Evolutionary conservation across 2,797 vertebrate genomes (phyloP), one percentile per base, ranked within the genome.

Genomic region (Microchirus variegatus): DNA sequence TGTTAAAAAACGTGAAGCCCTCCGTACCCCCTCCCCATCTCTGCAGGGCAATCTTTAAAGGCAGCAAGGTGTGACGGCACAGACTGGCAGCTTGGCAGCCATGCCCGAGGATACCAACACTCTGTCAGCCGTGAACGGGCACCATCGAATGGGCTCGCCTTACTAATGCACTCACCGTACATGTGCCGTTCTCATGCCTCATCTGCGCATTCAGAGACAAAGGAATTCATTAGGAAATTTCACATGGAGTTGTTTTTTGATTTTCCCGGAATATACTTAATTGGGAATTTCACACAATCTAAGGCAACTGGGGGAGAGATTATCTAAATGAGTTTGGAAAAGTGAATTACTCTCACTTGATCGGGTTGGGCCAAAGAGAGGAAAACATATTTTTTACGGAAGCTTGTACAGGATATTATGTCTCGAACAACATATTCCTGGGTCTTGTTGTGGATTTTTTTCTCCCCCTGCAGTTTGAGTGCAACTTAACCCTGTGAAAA

Each of bases 21-120:
- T 74, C 53, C 41, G 45, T 61, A 75, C 41, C 11, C 55, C 95
- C 90, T 92, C 94, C 94, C 91, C 91, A 87, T 96, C 96, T 97
- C 97, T 97, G 95, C 95, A 98, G 97, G 96, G 96, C 96, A 97
- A 98, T 98, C 96, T 98, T 98, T 97, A 97, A 98, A 98, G 91
- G 96, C 97, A 98, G 95, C 94, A 98, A 98, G 96, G 97, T 98
- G 97, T 99, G 97, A 98, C 96, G 94, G 93, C 93, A 90, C 96
- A 96, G 95, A 97, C 95, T 98, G 97, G 96, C 96, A 97, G 96
- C 94, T 96, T 98, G 97, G 96, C 96, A 98, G 94, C 93, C 87
- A 85, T 93, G 95, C 95, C 96, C 91, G 91, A 95, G 94, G 96
- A 98, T 94, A 97, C 94, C 94, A 91, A 89, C 91, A 91, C 94